A percentile compares a stretch with the other conserved stretches of the same genome.
phyloP scores from a whole-genome alignment of 1,140 invertebrate genomes.

The Meloidogyne floridensis region DNA sequence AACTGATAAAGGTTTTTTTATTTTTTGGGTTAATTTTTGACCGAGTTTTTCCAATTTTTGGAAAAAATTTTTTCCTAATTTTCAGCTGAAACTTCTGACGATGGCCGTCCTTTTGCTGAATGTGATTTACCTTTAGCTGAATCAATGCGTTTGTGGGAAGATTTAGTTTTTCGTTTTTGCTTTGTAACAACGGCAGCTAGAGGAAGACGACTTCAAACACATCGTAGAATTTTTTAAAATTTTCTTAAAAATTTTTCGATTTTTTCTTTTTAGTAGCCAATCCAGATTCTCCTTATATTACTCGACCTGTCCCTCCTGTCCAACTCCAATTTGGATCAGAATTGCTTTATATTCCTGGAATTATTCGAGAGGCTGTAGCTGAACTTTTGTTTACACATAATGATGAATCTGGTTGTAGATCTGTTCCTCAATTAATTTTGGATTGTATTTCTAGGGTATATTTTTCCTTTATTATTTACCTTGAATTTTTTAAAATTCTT shows the following conservation, averaged over 20 bases:
- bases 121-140: slow-evolving; percentile 25
- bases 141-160: slow-evolving; percentile 31
- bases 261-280: slow-evolving; percentile 17
- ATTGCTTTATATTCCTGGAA: slow-evolving; percentile 38
- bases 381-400: slow-evolving; percentile 42
- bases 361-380: slow-evolving; percentile 44
- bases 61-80: neutral
- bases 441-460: slow-evolving; percentile 40
- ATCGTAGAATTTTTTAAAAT: slow-evolving; percentile 25
- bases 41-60: neutral
- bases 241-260: neutral
- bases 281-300: neutral
- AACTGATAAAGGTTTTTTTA: neutral
- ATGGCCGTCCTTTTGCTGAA: slow-evolving; percentile 35
- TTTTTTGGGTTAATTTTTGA: neutral
- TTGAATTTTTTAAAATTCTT: slow-evolving; percentile 10
- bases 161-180: slow-evolving; percentile 45
- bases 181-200: slow-evolving; percentile 41
- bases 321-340: slow-evolving; percentile 43
- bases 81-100: neutral
- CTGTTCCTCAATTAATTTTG: slow-evolving; percentile 44
- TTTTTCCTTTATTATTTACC: neutral
- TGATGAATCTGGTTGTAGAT: slow-evolving; percentile 27
- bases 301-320: slow-evolving; percentile 28
- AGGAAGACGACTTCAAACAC: slow-evolving; percentile 35